phyloP scores from a whole-genome alignment of 2,888 invertebrate genomes.

The Drosophila testacea region DNA sequence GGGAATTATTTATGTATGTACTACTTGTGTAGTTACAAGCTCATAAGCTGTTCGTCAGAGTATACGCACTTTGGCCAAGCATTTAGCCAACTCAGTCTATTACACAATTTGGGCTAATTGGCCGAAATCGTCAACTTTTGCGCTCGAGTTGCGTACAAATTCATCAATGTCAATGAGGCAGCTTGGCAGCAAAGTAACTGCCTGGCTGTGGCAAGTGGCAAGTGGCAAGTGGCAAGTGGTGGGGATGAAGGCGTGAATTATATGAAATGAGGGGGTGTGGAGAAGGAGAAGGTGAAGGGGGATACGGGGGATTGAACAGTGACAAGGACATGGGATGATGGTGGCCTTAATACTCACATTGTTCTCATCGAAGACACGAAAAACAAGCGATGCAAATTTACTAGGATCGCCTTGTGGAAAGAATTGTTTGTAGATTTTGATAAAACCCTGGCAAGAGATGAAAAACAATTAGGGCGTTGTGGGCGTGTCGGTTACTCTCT shows the following conservation, averaged over 20 bases:
- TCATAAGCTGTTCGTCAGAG: conserved; percentile 10
- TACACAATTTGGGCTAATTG: conserved; percentile 51
- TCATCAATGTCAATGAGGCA: conserved; percentile 55
- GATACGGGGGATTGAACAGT: neutral
- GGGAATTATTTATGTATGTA: neutral
- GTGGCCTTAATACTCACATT: conserved; percentile 90
- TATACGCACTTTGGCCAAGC: neutral
- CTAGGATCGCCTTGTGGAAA: conserved; percentile 99
- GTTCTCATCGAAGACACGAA: conserved; percentile 99
- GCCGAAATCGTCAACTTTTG: conserved; percentile 57
- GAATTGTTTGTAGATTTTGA: conserved; percentile 99
- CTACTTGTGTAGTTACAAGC: neutral
- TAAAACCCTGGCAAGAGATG: conserved; percentile 93
- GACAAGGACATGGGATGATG: conserved; percentile 35
- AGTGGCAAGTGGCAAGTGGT: neutral
- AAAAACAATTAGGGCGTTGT: conserved; percentile 51
- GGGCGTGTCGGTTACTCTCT: conserved; percentile 10
- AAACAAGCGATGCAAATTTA: conserved; percentile 98
- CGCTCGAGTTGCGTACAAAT: conserved; percentile 53
- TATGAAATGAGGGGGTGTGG: neutral
- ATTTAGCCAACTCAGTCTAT: conserved; percentile 11
- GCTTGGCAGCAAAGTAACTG: conserved; percentile 10
- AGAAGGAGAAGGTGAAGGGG: neutral
- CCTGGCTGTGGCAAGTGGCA: conserved; percentile 3
- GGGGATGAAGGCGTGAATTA: neutral